These are phyloP conservation scores for Gryllus bimaculatus DNA, from an alignment of 1,140 invertebrate species.

Conservation along the genomic window DNA sequence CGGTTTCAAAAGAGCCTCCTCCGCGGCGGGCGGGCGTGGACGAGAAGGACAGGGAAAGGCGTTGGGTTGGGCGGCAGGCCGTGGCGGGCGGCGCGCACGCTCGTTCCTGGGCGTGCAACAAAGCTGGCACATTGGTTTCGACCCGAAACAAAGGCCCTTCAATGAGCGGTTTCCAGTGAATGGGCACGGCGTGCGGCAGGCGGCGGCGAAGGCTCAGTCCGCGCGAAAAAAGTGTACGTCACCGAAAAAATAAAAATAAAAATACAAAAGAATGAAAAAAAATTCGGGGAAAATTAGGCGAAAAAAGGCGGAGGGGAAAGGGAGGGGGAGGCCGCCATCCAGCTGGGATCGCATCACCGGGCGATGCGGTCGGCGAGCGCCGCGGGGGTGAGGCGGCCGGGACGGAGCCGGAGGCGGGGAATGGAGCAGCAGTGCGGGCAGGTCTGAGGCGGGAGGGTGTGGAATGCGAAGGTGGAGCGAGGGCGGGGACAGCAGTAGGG, in stretches of 20 bases:
- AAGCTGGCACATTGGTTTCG: not conserved
- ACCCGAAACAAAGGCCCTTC: not conserved
- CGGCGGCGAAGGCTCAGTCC: not conserved
- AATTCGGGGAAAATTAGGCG: not conserved
- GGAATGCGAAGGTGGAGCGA: too few species aligned
- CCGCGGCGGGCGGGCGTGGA: too few species aligned
- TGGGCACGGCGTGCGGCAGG: not conserved
- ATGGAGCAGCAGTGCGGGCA: not conserved
- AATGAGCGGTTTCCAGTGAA: not conserved
- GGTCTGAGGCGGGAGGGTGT: not conserved
- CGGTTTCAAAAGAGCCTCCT: not conserved
- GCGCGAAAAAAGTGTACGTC: not conserved
- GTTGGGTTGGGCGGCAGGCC: too few species aligned
- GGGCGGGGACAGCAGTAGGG: too few species aligned
- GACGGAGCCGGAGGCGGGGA: slow-evolving; percentile 6
- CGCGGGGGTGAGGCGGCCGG: slow-evolving; percentile 7
- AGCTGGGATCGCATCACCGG: not conserved
- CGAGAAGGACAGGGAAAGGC: too few species aligned
- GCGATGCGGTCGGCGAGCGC: not conserved
- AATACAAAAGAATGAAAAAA: not conserved
- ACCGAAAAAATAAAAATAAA: not conserved
- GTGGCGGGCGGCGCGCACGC: too few species aligned
- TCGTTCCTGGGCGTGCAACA: not conserved
- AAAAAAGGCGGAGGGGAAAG: not conserved
- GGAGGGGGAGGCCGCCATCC: not conserved